Base-by-base conservation (phyloP, 2,113 vertebrate genomes). In the Eurypyga helias region DNA sequence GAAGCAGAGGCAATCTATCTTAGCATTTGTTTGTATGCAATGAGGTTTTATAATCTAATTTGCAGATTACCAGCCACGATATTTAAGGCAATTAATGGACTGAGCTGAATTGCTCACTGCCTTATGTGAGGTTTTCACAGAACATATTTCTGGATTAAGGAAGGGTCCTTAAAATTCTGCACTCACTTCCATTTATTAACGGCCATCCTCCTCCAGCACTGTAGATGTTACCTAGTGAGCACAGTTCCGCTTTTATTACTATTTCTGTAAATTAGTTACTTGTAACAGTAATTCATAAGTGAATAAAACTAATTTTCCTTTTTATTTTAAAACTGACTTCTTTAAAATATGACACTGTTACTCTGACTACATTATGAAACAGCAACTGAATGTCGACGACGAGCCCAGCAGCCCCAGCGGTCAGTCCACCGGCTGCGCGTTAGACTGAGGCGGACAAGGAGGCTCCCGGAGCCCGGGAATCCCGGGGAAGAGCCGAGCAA, bases 31-130 rank as follows among this genome's bases (percentile, higher is more conserved):
- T 96, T 97, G 89, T 95, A 89, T 87, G 85, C 88, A 94, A 38
- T 75, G 96, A 91, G 83, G 73, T 97, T 97, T 97, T 97, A 95
- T 96, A 97, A 97, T 97, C 85, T 96, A 96, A 97, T 97, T 96
- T 97, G 88, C 83, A 96, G 96, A 97, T 97, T 94, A 96, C 87
- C 49, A 91, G 86, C 78, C 90, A 90, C 89, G 93, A 96, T 97
- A 91, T 96, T 97, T 97, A 91, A 54, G 71, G 83, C 96, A 96
- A 97, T 96, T 97, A 96, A 95, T 96, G 93, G 73, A 41, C 94
- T 96, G 92, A 84, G 33, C 73, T 86, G 78, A 94, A 93, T 94
- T 94, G 90, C 91, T 92, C 62, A 79, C 54, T 97, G 80, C 85
- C 69, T 96, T 93, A 89, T 91, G 61, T 83, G 89, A 93, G 67